These are phyloP conservation scores for Trachymyrmex cornetzi DNA, from an alignment of 1,140 invertebrate genomes.

Conservation along the genomic window DNA sequence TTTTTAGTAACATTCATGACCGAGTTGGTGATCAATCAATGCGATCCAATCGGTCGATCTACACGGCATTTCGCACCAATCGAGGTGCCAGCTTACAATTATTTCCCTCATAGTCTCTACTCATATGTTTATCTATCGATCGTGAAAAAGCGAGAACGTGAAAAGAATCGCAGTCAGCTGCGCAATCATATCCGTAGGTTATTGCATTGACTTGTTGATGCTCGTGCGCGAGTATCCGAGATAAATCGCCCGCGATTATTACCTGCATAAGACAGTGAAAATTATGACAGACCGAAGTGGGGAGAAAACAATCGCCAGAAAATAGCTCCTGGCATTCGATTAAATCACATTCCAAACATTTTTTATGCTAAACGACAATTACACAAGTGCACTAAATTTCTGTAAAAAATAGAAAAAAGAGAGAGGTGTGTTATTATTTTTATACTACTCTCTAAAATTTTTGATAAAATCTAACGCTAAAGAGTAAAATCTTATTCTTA, in stretches of 20 bases:
- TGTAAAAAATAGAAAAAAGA: background rate
- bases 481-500: too few species aligned
- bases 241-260: conserved; percentile 78
- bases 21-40: conserved; percentile 69
- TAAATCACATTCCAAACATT: conserved; percentile 70
- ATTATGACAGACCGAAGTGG: conserved; percentile 79
- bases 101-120: conserved; percentile 63
- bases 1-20: conserved; percentile 57
- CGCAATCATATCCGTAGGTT: conserved; percentile 54
- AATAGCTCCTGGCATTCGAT: conserved; percentile 73
- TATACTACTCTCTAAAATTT: too few species aligned
- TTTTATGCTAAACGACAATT: conserved; percentile 22
- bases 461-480: too few species aligned
- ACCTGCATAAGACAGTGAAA: conserved; percentile 76
- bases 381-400: conserved; percentile 7
- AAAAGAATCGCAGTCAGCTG: conserved; percentile 57
- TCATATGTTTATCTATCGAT: conserved; percentile 61
- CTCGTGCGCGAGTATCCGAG: conserved; percentile 63
- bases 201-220: conserved; percentile 77
- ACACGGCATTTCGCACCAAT: conserved; percentile 55
- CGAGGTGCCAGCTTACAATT: conserved; percentile 80
- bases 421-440: background rate
- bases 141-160: conserved; percentile 48
- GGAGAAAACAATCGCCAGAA: conserved; percentile 70
- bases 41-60: conserved; percentile 58